Percentiles rank a stretch among this genome's conserved stretches.
These are phyloP conservation scores for Cyaniris semiargus DNA, from an alignment of 2,888 invertebrate species.

Conservation along the genomic window DNA sequence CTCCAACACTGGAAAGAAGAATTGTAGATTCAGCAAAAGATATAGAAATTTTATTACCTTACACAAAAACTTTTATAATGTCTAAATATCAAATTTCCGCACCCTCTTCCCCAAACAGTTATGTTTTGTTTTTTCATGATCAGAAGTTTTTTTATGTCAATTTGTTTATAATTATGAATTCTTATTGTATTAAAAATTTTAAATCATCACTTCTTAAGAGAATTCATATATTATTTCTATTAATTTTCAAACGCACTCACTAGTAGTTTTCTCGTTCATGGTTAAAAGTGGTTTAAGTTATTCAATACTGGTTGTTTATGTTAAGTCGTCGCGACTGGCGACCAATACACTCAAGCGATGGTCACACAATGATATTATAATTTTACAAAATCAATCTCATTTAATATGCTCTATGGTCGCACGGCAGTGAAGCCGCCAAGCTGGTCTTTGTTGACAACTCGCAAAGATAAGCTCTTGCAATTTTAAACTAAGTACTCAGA, in stretches of 20 bases:
- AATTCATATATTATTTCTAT: neutral
- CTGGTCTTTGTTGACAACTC: neutral
- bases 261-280: slow-evolving; percentile 9
- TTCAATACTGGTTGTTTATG: neutral
- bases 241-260: neutral
- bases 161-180: too few relatives aligned
- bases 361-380: neutral
- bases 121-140: neutral
- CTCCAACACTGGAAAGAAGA: slow-evolving; percentile 65
- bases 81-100: neutral
- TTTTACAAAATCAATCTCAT: slow-evolving; percentile 12
- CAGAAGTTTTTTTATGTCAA: neutral
- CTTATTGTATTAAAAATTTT: too few relatives aligned
- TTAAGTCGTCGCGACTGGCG: neutral
- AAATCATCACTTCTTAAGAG: neutral
- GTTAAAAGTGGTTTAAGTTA: neutral
- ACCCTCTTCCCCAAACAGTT: neutral
- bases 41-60: neutral
- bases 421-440: neutral
- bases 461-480: neutral
- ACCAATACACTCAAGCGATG: slow-evolving; percentile 2
- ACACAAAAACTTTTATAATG: neutral
- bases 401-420: neutral
- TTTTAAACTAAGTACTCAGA: neutral
- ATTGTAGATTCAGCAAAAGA: neutral